A percentile compares a stretch with the other conserved stretches of the same genome.
Conservation (phyloP, 2,888 invertebrate genomes). For the Holacanthella duospinosa region DNA sequence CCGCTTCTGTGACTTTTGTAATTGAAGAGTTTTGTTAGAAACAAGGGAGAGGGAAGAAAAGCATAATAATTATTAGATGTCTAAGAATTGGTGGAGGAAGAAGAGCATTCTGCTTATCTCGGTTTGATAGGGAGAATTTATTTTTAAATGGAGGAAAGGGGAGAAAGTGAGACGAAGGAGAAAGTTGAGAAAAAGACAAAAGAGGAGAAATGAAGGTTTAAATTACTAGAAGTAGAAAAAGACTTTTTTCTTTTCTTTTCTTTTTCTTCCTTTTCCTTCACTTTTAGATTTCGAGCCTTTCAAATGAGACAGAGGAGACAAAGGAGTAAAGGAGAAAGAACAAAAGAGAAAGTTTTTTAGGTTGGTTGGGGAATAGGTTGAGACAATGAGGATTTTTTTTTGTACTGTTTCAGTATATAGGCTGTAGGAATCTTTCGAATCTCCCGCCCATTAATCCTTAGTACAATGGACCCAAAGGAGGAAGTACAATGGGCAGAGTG, state of each 20-base stretch:
- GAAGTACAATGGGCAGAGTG: background rate
- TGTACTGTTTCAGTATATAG: background rate
- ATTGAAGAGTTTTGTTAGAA: too few species aligned
- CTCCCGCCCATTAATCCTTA: background rate
- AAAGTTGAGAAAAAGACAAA: background rate
- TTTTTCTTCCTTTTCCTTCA: background rate
- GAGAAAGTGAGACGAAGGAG: background rate
- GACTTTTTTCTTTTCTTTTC: background rate
- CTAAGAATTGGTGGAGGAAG: too few species aligned
- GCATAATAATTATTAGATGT: too few species aligned
- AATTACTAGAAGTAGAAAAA: background rate
- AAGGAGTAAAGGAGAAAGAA: background rate
- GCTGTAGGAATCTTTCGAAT: background rate
- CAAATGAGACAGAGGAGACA: conserved; percentile 1
- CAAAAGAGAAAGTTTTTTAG: background rate
- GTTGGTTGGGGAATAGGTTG: conserved; percentile 1
- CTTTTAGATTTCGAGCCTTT: background rate
- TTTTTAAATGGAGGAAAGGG: background rate
- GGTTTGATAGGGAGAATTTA: background rate
- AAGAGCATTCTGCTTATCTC: too few species aligned
- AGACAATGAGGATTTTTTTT: background rate
- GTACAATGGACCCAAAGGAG: background rate
- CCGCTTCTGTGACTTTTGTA: too few species aligned
- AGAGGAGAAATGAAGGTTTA: background rate
- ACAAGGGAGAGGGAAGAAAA: too few species aligned